These are phyloP conservation scores for Lasioglossum malachurum DNA, from an alignment of 2,888 invertebrate genomes.

Conservation along the genomic window DNA sequence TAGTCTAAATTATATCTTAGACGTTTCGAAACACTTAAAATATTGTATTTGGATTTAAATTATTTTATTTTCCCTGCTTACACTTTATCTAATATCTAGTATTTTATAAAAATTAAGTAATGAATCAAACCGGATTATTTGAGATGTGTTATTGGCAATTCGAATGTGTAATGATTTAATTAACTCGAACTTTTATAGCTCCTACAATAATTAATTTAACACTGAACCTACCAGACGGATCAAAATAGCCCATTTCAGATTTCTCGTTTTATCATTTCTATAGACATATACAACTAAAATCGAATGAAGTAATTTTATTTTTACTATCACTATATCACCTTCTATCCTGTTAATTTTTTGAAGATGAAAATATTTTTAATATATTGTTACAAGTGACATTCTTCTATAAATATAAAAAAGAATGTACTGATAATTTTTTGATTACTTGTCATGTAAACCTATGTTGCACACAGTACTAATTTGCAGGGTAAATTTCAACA, in stretches of 20 bases:
- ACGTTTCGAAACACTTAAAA: background rate
- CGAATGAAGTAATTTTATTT: background rate
- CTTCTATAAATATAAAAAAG: too few relatives aligned
- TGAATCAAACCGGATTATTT: too few relatives aligned
- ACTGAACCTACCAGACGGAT: too few relatives aligned
- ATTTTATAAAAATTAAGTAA: background rate
- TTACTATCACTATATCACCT: background rate
- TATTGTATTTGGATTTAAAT: background rate
- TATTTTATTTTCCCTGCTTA: too few relatives aligned
- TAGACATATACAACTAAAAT: background rate
- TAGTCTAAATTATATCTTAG: background rate
- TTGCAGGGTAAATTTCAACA: background rate
- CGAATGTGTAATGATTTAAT: too few relatives aligned
- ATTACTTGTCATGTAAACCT: background rate
- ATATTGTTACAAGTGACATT: too few relatives aligned
- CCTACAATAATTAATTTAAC: too few relatives aligned
- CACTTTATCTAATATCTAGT: too few relatives aligned
- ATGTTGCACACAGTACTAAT: background rate
- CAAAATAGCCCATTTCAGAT: too few relatives aligned
- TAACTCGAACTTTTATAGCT: too few relatives aligned
- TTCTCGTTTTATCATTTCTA: background rate
- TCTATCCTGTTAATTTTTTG: background rate
- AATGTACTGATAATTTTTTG: background rate
- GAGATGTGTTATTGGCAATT: background rate
- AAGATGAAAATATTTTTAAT: background rate